phyloP scores from a whole-genome alignment of 2,888 invertebrate genomes.

The Erebia epiphron region DNA sequence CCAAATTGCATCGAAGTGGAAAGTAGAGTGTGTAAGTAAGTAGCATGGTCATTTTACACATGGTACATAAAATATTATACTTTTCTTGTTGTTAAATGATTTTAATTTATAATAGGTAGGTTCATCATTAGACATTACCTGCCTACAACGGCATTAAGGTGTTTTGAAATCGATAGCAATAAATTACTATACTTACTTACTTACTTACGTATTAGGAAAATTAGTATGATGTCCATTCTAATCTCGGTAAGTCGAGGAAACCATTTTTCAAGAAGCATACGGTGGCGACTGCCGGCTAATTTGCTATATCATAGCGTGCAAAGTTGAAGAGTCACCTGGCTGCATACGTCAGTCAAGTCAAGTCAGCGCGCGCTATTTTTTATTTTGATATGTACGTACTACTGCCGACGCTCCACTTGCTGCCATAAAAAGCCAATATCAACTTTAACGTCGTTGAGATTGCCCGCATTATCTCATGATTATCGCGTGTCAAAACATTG shows the following conservation, averaged over 20 bases:
- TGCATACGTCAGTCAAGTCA: conserved; percentile 60
- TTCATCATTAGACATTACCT: too few species aligned
- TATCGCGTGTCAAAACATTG: conserved; percentile 84
- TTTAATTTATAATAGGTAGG: too few species aligned
- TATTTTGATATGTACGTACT: conserved; percentile 62
- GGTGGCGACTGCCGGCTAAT: conserved; percentile 41
- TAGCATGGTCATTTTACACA: too few species aligned
- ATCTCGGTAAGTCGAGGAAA: conserved; percentile 38
- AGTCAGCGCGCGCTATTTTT: conserved; percentile 58
- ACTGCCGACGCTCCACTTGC: conserved; percentile 60
- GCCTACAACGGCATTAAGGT: too few species aligned
- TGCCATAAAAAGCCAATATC: conserved; percentile 80
- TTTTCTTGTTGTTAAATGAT: too few species aligned
- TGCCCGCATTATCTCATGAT: conserved; percentile 83
- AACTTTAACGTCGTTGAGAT: conserved; percentile 80
- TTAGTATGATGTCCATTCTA: not conserved
- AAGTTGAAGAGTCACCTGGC: conserved; percentile 52
- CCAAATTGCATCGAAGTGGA: too few species aligned
- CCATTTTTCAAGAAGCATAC: conserved; percentile 44
- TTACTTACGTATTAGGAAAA: too few species aligned
- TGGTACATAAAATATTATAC: too few species aligned
- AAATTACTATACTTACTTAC: too few species aligned
- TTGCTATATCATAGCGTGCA: conserved; percentile 46
- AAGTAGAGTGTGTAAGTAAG: too few species aligned
- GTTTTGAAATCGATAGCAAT: too few species aligned